Evolutionary conservation across 2,888 invertebrate species (phyloP).

Genomic region (Boloria selene): DNA sequence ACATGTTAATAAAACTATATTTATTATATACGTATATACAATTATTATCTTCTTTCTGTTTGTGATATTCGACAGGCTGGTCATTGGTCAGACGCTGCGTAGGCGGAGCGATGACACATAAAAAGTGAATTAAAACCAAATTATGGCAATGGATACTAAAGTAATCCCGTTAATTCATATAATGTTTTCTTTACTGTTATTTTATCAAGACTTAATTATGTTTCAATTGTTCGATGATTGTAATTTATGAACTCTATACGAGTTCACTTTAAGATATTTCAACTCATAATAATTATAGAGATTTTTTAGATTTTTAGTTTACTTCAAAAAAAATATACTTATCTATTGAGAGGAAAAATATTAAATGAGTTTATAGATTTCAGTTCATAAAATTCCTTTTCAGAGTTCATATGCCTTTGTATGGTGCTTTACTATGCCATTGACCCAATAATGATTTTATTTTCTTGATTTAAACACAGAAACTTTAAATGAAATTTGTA

Average conservation of each 20-base stretch:
- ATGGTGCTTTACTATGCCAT: too few species aligned
- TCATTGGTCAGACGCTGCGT: conserved; percentile 24
- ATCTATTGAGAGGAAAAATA: too few species aligned
- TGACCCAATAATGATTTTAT: too few species aligned
- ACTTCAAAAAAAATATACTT: too few species aligned
- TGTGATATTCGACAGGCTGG: conserved; percentile 4
- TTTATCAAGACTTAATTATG: neutral
- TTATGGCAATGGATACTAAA: conserved; percentile 18
- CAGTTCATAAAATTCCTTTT: too few species aligned
- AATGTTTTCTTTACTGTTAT: conserved; percentile 1
- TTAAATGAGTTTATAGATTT: too few species aligned
- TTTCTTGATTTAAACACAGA: too few species aligned
- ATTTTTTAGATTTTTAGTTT: too few species aligned
- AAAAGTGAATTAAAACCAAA: conserved; percentile 24
- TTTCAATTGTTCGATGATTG: neutral
- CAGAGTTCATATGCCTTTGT: too few species aligned
- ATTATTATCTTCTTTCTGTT: conserved; percentile 14
- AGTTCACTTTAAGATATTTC: conserved; percentile 5
- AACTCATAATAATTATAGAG: too few species aligned
- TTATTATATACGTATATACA: neutral
- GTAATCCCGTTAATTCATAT: conserved; percentile 7
- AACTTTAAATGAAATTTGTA: too few species aligned
- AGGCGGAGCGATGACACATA: conserved; percentile 23
- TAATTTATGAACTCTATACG: conserved; percentile 2
- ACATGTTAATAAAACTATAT: neutral